Evolutionary conservation across 2,113 vertebrate genomes (phyloP).

Genomic region (Campylorhamphus procurvoides): DNA sequence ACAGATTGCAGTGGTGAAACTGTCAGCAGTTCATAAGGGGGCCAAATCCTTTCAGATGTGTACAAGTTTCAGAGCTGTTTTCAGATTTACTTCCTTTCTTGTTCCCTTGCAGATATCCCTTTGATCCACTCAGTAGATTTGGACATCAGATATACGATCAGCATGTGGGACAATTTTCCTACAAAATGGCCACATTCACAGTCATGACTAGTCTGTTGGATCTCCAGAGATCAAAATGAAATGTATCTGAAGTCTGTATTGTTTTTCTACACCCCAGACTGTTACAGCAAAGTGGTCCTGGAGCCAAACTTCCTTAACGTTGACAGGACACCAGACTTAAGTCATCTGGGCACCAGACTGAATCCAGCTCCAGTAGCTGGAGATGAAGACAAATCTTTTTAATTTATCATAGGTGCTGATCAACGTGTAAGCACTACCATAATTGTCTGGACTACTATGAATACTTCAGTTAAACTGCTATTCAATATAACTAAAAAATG

Average conservation of each 20-base stretch:
- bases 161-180: slow-evolving; percentile 47
- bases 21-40: slow-evolving; percentile 67
- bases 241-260: neutral
- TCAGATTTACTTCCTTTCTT: slow-evolving; percentile 70
- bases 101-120: slow-evolving; percentile 71
- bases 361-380: slow-evolving; percentile 2
- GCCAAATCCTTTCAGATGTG: slow-evolving; percentile 67
- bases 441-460: neutral
- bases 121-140: slow-evolving; percentile 56
- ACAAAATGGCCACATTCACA: slow-evolving; percentile 18
- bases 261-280: neutral
- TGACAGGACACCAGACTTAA: slow-evolving; percentile 36
- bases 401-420: slow-evolving; percentile 21
- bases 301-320: slow-evolving; percentile 48
- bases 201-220: slow-evolving; percentile 12
- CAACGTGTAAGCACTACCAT: neutral
- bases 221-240: slow-evolving; percentile 53
- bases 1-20: slow-evolving; percentile 56
- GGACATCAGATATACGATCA: slow-evolving; percentile 24
- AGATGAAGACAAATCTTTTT: neutral
- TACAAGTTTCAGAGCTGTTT: slow-evolving; percentile 70
- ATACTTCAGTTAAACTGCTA: neutral
- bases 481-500: neutral
- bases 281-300: neutral
- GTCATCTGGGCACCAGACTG: slow-evolving; percentile 61